phyloP scores from a whole-genome alignment of 2,113 vertebrate genomes.

The Eclectus roratus region DNA sequence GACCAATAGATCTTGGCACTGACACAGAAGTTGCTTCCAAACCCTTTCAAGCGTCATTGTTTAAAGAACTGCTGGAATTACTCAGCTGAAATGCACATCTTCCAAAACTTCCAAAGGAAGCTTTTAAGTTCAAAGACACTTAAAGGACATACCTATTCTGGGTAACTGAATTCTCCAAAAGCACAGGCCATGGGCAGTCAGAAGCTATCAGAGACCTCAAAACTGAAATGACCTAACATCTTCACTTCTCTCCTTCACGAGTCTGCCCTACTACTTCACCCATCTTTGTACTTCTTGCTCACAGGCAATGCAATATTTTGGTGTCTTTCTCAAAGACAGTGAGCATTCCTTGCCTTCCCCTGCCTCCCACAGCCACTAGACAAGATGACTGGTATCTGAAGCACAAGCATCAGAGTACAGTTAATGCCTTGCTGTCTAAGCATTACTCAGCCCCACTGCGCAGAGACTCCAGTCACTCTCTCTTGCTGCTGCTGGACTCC shows the following conservation, averaged over 20 bases:
- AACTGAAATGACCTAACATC: not conserved
- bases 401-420: not conserved
- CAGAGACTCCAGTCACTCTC: not conserved
- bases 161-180: not conserved
- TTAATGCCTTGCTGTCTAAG: not conserved
- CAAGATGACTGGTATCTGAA: not conserved
- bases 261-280: not conserved
- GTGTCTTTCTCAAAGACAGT: not conserved
- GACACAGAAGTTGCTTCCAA: not conserved
- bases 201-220: not conserved
- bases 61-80: not conserved
- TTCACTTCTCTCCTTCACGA: not conserved
- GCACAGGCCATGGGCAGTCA: not conserved
- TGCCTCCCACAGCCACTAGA: not conserved
- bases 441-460: too few species aligned
- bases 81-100: not conserved
- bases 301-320: not conserved
- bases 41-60: not conserved
- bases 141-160: not conserved
- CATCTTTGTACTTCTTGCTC: not conserved
- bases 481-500: not conserved
- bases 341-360: not conserved
- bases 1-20: not conserved
- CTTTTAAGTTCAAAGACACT: conserved; percentile 6
- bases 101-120: not conserved